Conservation (phyloP, 2,113 vertebrate genomes). For the Toxotes jaculatrix region DNA sequence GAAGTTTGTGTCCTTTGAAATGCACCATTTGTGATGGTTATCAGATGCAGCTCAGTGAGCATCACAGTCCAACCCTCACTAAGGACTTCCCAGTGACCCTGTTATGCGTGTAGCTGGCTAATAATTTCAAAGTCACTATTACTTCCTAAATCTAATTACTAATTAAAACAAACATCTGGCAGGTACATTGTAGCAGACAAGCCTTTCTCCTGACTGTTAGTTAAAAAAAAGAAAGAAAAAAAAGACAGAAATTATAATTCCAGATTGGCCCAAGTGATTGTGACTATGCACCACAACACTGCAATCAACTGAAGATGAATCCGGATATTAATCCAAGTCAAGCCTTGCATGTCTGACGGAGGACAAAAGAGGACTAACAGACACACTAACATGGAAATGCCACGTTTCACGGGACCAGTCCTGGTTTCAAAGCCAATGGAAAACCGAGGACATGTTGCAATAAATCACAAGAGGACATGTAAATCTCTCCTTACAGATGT, state of each 20-base stretch:
- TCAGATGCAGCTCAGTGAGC: slow-evolving; percentile 74
- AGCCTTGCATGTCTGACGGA: slow-evolving; percentile 1
- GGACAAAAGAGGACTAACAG: slow-evolving; percentile 28
- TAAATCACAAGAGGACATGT: slow-evolving; percentile 76
- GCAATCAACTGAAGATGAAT: slow-evolving; percentile 36
- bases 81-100: slow-evolving; percentile 54
- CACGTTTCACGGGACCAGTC: slow-evolving; percentile 47
- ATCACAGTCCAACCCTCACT: slow-evolving; percentile 61
- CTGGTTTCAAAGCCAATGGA: slow-evolving; percentile 59
- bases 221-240: not conserved
- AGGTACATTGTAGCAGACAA: not conserved
- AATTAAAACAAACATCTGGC: not conserved
- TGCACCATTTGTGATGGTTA: slow-evolving; percentile 76
- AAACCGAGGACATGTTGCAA: slow-evolving; percentile 69
- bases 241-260: not conserved
- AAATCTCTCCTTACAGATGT: slow-evolving; percentile 79
- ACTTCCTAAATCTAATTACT: slow-evolving; percentile 3
- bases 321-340: slow-evolving; percentile 23
- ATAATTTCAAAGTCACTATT: slow-evolving; percentile 13
- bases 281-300: not conserved
- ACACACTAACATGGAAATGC: slow-evolving; percentile 42
- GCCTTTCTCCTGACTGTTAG: not conserved
- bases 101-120: not conserved
- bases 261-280: not conserved
- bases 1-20: slow-evolving; percentile 81